phyloP scores from a whole-genome alignment of 2,888 invertebrate genomes.

The Helleia helle region DNA sequence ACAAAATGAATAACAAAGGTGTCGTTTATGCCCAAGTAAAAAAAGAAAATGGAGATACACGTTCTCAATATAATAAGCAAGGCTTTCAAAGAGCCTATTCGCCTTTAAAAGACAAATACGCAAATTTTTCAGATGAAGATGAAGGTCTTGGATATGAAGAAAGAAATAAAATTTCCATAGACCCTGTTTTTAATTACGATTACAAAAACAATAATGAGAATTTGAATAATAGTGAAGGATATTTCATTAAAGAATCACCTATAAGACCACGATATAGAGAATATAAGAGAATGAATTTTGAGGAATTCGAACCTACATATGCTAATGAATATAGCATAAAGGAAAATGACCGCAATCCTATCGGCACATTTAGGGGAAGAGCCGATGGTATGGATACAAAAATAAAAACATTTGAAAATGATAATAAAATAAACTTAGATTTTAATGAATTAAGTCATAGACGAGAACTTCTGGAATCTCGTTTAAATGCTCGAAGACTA shows the following conservation, averaged over 20 bases:
- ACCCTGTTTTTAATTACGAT: conserved; percentile 53
- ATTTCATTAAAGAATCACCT: conserved; percentile 71
- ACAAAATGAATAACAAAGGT: conserved; percentile 70
- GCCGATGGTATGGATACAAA: conserved; percentile 80
- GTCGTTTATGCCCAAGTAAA: conserved; percentile 87
- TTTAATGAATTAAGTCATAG: conserved; percentile 80
- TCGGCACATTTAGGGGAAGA: conserved; percentile 70
- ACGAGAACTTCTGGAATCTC: conserved; percentile 82
- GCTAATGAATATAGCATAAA: conserved; percentile 50
- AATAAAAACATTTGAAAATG: conserved; percentile 60
- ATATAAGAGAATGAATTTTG: conserved; percentile 68
- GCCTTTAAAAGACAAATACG: conserved; percentile 59
- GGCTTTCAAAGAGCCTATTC: conserved; percentile 70
- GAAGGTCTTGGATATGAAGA: conserved; percentile 86
- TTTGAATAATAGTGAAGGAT: conserved; percentile 50
- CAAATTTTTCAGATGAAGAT: conserved; percentile 82
- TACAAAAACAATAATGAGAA: conserved; percentile 64
- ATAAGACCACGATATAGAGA: conserved; percentile 78
- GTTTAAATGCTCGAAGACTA: conserved; percentile 77
- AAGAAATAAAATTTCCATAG: conserved; percentile 48
- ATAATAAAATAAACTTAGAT: conserved; percentile 51
- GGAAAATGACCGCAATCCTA: conserved; percentile 42
- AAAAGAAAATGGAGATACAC: conserved; percentile 48
- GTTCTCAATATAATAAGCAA: conserved; percentile 42
- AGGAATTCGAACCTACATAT: conserved; percentile 66